Evolutionary conservation across 2,888 invertebrate species (phyloP), one percentile per base, ranked within the genome.

Genomic region (Nymphalis urticae): DNA sequence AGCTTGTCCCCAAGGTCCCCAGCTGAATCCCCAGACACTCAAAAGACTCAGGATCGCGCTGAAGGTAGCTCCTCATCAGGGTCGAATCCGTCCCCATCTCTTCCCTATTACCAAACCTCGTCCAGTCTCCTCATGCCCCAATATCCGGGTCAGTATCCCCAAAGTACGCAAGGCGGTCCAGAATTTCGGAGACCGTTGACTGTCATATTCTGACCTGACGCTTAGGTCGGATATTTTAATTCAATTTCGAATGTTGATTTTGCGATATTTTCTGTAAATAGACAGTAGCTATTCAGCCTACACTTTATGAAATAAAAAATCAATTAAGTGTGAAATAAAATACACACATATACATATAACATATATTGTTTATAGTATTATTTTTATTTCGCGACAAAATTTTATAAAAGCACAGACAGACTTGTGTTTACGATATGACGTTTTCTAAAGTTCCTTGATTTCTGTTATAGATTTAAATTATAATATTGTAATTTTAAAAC

Each of bases 151-250:
- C 93, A 93, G 76, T 94, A 94, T 70, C 90, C 94, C 0, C 92
- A 94, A 64, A 82, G 92, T 5, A 83, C 94, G 1, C 94, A 94
- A 81, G 91, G 93, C 7, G 95, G 95, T 47, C 92, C 94, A 58
- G 96, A 96, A 84, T 96, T 96, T 84, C 90, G 96, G 77, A 93
- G 96, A 82, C 96, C 96, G 1, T 87, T 96, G 21, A 95, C 96
- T 62, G 96, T 96, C 78, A 95, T 96, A 94, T 96, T 96, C 94
- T 96, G 96, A 96, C 96, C 95, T 93, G 95, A 95, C 81, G 82
- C 78, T 51, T 89, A 86, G 76, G 74, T 72, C 48, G 47, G 21
- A 8, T 48, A 56, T 62, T 66, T 48, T 4, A 2, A n/a, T 27
- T 10, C 13, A 62, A 62, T 66, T 67, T 62, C 50, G 42, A 24